phyloP scores from a whole-genome alignment of 2,113 vertebrate genomes.

The Crotalus viridis region DNA sequence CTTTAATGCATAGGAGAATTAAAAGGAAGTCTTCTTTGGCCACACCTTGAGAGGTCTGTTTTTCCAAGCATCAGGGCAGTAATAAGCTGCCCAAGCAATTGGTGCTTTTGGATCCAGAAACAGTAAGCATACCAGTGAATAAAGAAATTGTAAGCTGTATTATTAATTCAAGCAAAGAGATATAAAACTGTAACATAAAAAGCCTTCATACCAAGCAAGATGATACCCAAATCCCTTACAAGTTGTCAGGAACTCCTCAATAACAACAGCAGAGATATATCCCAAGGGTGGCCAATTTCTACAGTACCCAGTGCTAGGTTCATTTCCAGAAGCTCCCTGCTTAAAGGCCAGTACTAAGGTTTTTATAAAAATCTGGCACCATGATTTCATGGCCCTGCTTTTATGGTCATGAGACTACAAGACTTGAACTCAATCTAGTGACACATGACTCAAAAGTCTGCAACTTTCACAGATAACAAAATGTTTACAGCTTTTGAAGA shows the following conservation, averaged over 20 bases:
- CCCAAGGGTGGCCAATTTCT: neutral
- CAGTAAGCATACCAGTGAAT: neutral
- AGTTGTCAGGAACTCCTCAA: neutral
- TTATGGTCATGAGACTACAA: neutral
- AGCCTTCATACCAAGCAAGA: neutral
- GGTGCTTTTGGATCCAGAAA: neutral
- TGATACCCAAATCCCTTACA: neutral
- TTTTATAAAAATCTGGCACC: neutral
- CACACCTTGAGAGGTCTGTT: neutral
- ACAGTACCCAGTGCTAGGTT: neutral
- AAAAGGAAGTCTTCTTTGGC: neutral
- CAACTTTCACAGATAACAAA: neutral
- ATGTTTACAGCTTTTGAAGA: neutral
- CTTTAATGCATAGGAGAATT: neutral
- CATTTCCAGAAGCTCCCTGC: neutral
- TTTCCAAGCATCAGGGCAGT: neutral
- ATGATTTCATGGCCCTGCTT: neutral
- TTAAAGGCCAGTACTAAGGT: neutral
- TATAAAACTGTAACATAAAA: neutral
- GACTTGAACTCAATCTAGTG: neutral
- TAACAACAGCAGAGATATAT: neutral
- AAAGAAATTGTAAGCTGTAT: neutral
- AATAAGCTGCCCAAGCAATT: neutral
- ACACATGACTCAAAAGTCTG: neutral
- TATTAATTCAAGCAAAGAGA: neutral